A percentile compares a stretch with the other conserved stretches of the same genome.
These are phyloP conservation scores for Hydropotes inermis DNA, from an alignment of 2,113 vertebrate genomes.

Conservation along the genomic window DNA sequence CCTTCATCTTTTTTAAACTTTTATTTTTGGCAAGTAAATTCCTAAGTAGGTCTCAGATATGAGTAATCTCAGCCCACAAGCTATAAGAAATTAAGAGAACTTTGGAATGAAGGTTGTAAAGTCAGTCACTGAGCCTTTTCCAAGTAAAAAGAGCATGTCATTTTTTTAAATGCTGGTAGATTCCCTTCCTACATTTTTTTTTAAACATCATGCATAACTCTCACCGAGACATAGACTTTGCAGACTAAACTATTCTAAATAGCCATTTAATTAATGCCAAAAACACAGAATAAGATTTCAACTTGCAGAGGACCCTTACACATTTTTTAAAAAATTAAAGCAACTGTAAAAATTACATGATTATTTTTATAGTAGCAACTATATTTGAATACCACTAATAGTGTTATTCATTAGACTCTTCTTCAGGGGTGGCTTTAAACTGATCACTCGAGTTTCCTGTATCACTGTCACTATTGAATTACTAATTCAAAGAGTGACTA, in stretches of 20 bases:
- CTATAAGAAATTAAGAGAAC: conserved; percentile 17
- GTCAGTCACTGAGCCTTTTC: not conserved
- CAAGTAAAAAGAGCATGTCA: conserved; percentile 24
- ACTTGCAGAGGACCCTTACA: not conserved
- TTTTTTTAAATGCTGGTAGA: not conserved
- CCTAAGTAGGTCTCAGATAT: not conserved
- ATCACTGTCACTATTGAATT: not conserved
- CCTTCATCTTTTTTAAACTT: not conserved
- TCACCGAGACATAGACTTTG: not conserved
- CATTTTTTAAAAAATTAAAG: not conserved
- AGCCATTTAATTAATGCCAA: not conserved
- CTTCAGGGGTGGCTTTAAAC: not conserved
- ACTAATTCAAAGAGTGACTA: not conserved
- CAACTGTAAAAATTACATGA: not conserved
- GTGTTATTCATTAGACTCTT: not conserved
- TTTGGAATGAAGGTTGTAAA: conserved; percentile 5
- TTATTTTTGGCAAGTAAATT: conserved; percentile 26
- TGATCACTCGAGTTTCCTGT: not conserved
- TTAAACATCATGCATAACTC: not conserved
- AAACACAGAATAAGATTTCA: not conserved
- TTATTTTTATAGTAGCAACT: not conserved
- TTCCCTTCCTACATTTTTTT: not conserved
- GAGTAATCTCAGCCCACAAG: conserved; percentile 12
- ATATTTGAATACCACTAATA: not conserved
- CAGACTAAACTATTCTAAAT: not conserved